These are phyloP conservation scores for Myrmophylax atrothorax DNA, from an alignment of 2,113 vertebrate species.

Conservation along the genomic window DNA sequence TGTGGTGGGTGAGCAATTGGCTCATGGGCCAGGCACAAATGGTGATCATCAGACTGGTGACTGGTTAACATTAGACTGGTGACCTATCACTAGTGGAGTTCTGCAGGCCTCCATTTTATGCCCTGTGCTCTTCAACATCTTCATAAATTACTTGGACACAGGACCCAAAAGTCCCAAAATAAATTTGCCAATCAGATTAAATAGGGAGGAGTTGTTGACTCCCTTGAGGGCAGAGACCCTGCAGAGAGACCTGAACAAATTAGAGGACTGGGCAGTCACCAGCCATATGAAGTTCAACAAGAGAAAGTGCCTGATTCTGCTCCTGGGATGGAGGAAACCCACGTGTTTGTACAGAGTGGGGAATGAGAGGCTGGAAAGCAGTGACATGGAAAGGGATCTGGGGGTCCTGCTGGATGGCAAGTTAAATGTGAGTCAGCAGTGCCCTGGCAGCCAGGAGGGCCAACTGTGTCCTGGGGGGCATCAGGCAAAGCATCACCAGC, in stretches of 20 bases:
- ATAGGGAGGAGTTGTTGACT: background rate
- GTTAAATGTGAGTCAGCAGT: background rate
- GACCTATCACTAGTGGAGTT: background rate
- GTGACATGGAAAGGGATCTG: background rate
- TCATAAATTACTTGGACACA: too few species aligned
- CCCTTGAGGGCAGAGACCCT: background rate
- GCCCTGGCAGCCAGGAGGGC: background rate
- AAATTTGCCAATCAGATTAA: background rate
- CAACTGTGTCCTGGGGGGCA: accelerated
- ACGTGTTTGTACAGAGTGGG: background rate
- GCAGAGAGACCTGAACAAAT: background rate
- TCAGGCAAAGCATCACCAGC: background rate
- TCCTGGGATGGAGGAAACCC: accelerated
- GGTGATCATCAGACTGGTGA: background rate
- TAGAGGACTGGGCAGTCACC: background rate
- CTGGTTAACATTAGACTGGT: background rate
- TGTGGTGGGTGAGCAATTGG: background rate
- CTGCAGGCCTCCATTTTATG: too few species aligned
- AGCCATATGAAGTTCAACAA: accelerated
- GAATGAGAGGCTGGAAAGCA: background rate
- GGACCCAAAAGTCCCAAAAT: too few species aligned
- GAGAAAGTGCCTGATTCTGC: too few species aligned
- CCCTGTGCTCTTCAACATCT: background rate
- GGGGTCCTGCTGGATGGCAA: accelerated
- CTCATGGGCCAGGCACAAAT: background rate